Evolutionary conservation across 1,140 invertebrate species (phyloP).

Genomic region (Caerostris extrusa): DNA sequence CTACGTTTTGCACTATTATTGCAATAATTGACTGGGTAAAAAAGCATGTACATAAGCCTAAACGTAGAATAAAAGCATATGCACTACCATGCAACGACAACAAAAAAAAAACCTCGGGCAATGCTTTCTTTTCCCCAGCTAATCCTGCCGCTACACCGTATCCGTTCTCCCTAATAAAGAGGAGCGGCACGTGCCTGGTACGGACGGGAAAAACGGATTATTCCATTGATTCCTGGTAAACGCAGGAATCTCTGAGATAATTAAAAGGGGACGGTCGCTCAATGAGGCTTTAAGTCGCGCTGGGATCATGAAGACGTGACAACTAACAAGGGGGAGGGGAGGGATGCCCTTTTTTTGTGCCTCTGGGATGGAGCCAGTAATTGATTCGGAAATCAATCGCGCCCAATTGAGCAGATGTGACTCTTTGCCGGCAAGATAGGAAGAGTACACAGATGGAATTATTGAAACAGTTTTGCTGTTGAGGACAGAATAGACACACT

Average conservation of each 20-base stretch:
- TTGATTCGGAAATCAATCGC: neutral
- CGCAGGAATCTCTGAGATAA: neutral
- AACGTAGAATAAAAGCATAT: no score
- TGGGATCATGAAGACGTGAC: neutral
- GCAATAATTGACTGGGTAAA: no score
- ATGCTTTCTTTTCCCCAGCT: no score
- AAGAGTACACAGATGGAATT: no score
- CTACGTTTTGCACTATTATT: no score
- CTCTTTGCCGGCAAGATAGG: no score
- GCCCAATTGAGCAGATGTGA: neutral
- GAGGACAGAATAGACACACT: no score
- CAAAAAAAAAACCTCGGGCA: no score
- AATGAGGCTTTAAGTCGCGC: slow-evolving; percentile 13
- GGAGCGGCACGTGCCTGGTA: neutral
- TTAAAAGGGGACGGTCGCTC: neutral
- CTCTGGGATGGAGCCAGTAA: neutral
- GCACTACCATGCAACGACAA: no score
- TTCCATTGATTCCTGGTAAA: neutral
- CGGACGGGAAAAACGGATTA: neutral
- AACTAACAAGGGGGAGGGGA: neutral
- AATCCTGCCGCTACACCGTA: neutral
- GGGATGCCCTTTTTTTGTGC: neutral
- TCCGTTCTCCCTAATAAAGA: neutral
- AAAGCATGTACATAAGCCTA: no score
- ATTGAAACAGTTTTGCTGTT: no score